Percentiles rank a stretch among this genome's conserved stretches.
Conservation (phyloP, 2,888 invertebrate species). For the Drymonia ruficornis region DNA sequence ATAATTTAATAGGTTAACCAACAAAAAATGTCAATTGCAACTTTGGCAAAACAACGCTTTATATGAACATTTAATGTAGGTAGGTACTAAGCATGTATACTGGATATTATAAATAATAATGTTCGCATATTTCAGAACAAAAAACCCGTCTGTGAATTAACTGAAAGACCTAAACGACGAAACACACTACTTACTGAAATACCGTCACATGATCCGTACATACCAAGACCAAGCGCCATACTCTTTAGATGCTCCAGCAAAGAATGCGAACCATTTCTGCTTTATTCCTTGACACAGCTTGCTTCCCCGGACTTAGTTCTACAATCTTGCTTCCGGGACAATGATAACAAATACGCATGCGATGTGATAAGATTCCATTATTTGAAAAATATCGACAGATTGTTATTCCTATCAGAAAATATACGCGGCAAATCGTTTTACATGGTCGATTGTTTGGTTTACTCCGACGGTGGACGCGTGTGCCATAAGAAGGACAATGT, state of each 20-base stretch:
- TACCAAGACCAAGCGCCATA: slow-evolving; percentile 56
- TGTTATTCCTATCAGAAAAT: slow-evolving; percentile 61
- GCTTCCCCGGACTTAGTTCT: slow-evolving; percentile 47
- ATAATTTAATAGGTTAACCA: not conserved
- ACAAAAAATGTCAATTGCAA: too few species aligned
- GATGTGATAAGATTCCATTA: slow-evolving; percentile 62
- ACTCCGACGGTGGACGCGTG: slow-evolving; percentile 61
- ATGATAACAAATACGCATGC: slow-evolving; percentile 53
- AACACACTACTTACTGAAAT: slow-evolving; percentile 30
- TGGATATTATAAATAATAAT: too few species aligned
- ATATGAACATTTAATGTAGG: too few species aligned
- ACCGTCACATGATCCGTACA: slow-evolving; percentile 71
- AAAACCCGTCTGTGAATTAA: slow-evolving; percentile 52
- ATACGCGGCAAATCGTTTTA: slow-evolving; percentile 64
- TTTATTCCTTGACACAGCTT: slow-evolving; percentile 63
- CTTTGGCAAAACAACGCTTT: too few species aligned
- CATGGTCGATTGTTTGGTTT: slow-evolving; percentile 71
- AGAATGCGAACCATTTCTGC: slow-evolving; percentile 51
- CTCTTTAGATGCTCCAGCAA: slow-evolving; percentile 61
- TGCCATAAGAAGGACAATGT: slow-evolving; percentile 64
- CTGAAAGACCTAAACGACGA: slow-evolving; percentile 43
- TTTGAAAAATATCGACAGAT: slow-evolving; percentile 68
- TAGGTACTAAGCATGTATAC: too few species aligned
- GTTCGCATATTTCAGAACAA: slow-evolving; percentile 58
- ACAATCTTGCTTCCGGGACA: slow-evolving; percentile 54